Evolutionary conservation across 2,113 vertebrate genomes (phyloP).

Genomic region (Tetrao urogallus): DNA sequence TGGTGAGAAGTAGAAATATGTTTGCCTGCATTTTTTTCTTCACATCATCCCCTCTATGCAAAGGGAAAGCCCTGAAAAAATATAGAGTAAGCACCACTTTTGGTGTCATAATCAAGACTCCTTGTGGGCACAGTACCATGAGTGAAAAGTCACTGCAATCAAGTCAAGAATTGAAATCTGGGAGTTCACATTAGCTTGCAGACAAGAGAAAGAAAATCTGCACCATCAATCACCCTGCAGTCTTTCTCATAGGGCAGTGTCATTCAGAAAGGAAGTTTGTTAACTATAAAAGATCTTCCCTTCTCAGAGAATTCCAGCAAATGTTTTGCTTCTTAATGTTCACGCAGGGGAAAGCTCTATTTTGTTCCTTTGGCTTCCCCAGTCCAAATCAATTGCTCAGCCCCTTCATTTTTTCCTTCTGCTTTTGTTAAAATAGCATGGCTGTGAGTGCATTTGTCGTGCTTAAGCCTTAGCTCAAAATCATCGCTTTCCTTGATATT

Average conservation of each 20-base stretch:
- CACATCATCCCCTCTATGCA: neutral
- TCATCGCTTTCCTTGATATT: neutral
- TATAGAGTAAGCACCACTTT: neutral
- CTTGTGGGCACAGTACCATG: neutral
- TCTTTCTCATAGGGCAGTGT: neutral
- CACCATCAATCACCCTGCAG: neutral
- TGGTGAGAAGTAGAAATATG: neutral
- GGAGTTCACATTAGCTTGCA: neutral
- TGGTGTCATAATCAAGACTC: neutral
- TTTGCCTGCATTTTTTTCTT: conserved; percentile 3
- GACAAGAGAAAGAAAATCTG: neutral
- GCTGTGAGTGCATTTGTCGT: neutral
- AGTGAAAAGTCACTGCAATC: neutral
- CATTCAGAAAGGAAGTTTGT: neutral
- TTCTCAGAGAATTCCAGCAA: neutral
- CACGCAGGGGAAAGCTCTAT: neutral
- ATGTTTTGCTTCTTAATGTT: neutral
- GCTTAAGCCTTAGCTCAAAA: neutral
- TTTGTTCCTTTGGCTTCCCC: neutral
- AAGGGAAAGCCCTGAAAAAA: neutral
- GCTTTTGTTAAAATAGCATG: neutral
- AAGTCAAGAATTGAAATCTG: neutral
- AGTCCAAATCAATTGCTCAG: neutral
- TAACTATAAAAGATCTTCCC: neutral
- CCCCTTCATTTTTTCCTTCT: neutral